Evolutionary conservation across 2,113 vertebrate genomes (phyloP).

Genomic region (Tichodroma muraria): DNA sequence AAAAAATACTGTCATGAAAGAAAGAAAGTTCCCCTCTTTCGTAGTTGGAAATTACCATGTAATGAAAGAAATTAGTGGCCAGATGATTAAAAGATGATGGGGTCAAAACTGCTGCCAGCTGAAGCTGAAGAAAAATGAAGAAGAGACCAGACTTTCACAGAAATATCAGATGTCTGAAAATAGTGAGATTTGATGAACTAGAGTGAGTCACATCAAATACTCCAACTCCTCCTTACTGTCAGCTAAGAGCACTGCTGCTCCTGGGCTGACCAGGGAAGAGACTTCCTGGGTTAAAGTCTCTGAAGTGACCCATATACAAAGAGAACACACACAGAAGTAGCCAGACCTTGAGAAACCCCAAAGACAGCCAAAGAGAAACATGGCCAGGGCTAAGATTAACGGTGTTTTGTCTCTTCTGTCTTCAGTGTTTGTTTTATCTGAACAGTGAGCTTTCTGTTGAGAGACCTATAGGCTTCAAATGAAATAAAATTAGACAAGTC

Average conservation of each 20-base stretch:
- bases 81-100: not conserved
- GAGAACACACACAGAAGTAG: not conserved
- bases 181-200: not conserved
- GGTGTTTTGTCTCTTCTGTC: not conserved
- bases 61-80: not conserved
- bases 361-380: not conserved
- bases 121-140: not conserved
- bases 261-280: not conserved
- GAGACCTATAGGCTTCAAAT: not conserved
- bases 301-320: not conserved
- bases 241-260: not conserved
- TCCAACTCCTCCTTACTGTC: not conserved
- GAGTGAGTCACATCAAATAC: accelerated
- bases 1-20: not conserved
- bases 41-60: not conserved
- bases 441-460: not conserved
- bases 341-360: not conserved
- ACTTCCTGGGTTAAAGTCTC: not conserved
- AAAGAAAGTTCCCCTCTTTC: not conserved
- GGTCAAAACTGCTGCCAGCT: not conserved
- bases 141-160: not conserved
- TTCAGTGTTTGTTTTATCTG: not conserved
- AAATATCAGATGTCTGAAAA: not conserved
- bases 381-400: not conserved
- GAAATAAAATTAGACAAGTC: not conserved